Evolutionary conservation across 1,140 invertebrate species (phyloP), one percentile per base, ranked within the genome.

Genomic region (Drosophila trapezifrons): DNA sequence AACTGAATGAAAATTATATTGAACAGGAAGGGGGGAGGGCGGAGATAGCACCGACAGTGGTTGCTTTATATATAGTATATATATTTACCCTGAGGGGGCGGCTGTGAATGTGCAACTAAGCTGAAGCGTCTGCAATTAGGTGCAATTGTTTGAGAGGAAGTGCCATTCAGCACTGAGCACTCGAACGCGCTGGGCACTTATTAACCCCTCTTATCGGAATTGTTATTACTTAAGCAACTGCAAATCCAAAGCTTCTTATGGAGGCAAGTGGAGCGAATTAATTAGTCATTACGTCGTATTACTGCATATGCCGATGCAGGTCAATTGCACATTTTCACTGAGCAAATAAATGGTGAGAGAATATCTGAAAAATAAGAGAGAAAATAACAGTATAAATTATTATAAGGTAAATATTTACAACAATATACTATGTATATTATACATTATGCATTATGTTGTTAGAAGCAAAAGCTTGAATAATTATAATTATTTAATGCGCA

Each of bases 131-230:
- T 57, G 55, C 64, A 83, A 76, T 82, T 70, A 84, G 64, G 43
- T 58, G 76, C 70, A 83, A 78, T 78, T 78, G 64, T 71, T 77
- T 46, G 56, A 76, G n/a, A 69, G 46, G 25, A 70, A 70, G 56
- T 35, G 42, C 20, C 43, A 40, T 45, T 71, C 22, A 63, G 57
- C 47, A 17, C 35, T 45, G 10, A 40, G 47, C 46, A 52, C 17
- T 60, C 25, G 46, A 62, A 71, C 37, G 54, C 17, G 43, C 32
- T 47, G 17, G 42, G 20, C 43, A 49, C 66, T 72, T 58, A 57
- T 27, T 51, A 69, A 32, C 32, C 40, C 49, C 65, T 29, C 49
- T 57, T 32, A 70, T 10, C n/a, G 13, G 32, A 12, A 66, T 66
- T 65, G 29, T 65, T 62, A 64, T 38, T 65, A 27, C 22, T 65